Base-by-base conservation (phyloP, 2,888 invertebrate genomes). In the Tiliacea citrago region DNA sequence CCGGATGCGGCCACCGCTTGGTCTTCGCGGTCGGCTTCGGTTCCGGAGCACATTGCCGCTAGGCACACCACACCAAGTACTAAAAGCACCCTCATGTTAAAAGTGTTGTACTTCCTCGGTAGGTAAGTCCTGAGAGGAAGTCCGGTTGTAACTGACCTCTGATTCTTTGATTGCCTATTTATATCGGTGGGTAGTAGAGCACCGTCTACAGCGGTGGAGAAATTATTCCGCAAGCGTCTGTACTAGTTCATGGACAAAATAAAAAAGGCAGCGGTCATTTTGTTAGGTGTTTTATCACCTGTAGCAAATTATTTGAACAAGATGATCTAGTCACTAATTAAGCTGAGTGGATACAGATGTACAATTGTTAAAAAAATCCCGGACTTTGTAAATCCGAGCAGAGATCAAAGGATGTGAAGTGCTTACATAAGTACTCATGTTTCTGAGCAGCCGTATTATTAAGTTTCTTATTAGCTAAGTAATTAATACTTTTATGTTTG, bases 1-100 rank as follows among this genome's bases (percentile, higher is more conserved):
- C 95, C 94, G 84, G 97, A 97, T 55, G 96, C 97, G 24, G 96
- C 97, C 77, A 96, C 94, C 45, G 96, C 96, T 76, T 93, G 95
- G 88, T 96, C 94, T 21, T 91, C 79, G 79, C 79, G 90, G 53
- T 89, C 90, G 67, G 90, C 91, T 78, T 90, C 92, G 68, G 90
- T 85, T 55, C 92, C 95, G 86, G 90, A 84, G 88, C 95, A 94
- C 53, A 92, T 82, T 68, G 94, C 95, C 88, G 90, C 94, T 57
- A 95, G 90, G 92, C 95, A 94, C 76, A 95, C 71, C 76, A 93
- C 92, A 77, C 93, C 95, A 81, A 93, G 82, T 87, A 93, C 90
- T 84, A 96, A 81, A 81, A 95, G 88, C 86, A 87, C 91, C 91
- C 92, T 96, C 95, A 95, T 96, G 82, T 79, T 93, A 84, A 74